Evolutionary conservation across 2,797 vertebrate genomes (phyloP), one percentile per base, ranked within the genome.

Genomic region (Sphaeramia orbicularis): DNA sequence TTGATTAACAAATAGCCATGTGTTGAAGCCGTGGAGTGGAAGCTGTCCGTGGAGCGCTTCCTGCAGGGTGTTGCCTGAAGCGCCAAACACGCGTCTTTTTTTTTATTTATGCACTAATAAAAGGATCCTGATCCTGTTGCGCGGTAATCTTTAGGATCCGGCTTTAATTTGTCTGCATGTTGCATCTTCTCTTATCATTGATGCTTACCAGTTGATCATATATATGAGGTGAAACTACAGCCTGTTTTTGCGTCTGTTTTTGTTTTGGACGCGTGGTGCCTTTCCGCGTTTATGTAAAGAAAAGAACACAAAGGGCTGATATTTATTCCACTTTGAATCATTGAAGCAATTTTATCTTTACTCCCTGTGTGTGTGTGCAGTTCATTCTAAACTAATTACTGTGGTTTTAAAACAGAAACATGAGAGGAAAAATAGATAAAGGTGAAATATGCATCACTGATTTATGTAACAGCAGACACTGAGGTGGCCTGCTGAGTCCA

Each of bases 61-160:
- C 67, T 61, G 43, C 73, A 21, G 83, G 86, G 87, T 81, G 85
- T 77, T 67, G 67, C 55, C 85, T 65, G 2, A 56, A 76, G 69
- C 80, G 58, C 76, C 62, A 65, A 80, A 80, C 76, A 58, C 58
- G 57, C 57, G 62, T 58, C 50, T 78, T 48, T 68, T 74, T 67
- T 74, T 62, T 48, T 68, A 74, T 67, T 74, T 62, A 62, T 59
- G 5, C 6, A 7, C 37, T 21, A 48, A 16, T 30, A 27, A 27
- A 27, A 19, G 19, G 2, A 13, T n/a, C 7, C 2, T 16, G 3
- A 13, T 13, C 7, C 2, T 16, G 2, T 10, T 2, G 36, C 37
- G 6, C 1, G 21, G 2, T 27, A 10, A 42, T 4, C 1, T 12
- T 41, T 27, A 11, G 27, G 30, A 27, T 16, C 19, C 19, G 19